These are phyloP conservation scores for Scytalopus superciliaris DNA, from an alignment of 2,113 vertebrate genomes.

Conservation along the genomic window DNA sequence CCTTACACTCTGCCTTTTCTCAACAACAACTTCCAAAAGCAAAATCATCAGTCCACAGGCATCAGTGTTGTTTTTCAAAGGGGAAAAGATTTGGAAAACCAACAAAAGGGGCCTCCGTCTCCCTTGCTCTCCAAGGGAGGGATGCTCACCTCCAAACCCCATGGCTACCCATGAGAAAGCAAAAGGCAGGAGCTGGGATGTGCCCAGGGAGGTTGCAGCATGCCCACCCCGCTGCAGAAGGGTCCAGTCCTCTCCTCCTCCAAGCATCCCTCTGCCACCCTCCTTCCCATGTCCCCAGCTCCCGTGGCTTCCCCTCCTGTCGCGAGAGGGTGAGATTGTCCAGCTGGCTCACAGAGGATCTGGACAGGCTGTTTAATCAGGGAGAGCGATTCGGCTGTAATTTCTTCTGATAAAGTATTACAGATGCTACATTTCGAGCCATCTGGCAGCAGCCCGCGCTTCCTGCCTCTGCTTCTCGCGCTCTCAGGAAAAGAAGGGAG, in stretches of 20 bases:
- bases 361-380: slow-evolving; percentile 62
- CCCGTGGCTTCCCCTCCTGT: background rate
- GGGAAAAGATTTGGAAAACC: background rate
- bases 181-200: background rate
- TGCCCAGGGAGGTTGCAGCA: background rate
- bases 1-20: background rate
- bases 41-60: background rate
- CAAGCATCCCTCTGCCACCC: background rate
- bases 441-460: slow-evolving; percentile 56
- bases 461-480: slow-evolving; percentile 52
- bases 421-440: slow-evolving; percentile 61
- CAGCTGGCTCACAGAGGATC: slow-evolving; percentile 55
- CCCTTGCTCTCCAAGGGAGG: accelerated
- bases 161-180: accelerated
- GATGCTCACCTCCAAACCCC: background rate
- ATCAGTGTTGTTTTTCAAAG: background rate
- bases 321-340: background rate
- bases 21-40: background rate
- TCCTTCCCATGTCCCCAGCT: background rate
- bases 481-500: background rate
- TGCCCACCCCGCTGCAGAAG: accelerated
- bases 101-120: background rate
- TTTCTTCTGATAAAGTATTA: slow-evolving; percentile 66
- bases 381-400: slow-evolving; percentile 30
- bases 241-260: background rate